These are phyloP conservation scores for Lasius platythorax DNA, from an alignment of 2,888 invertebrate genomes.

Conservation along the genomic window DNA sequence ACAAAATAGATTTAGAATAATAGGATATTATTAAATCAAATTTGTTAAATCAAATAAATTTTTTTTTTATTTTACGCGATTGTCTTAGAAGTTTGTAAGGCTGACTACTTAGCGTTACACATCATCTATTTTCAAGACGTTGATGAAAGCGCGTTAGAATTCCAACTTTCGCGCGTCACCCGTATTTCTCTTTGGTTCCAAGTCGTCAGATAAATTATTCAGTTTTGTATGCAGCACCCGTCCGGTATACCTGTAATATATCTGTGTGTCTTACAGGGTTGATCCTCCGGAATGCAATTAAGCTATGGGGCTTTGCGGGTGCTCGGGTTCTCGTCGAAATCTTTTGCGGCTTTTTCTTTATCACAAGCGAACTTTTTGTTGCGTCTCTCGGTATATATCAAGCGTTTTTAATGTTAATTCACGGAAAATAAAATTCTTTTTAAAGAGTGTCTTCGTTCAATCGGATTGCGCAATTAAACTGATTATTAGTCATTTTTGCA, in stretches of 20 bases:
- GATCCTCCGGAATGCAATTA: constrained; percentile 81
- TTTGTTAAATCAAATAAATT: background rate
- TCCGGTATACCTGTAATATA: constrained; percentile 21
- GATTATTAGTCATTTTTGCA: background rate
- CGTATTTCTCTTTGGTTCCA: constrained; percentile 29
- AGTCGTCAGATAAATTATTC: constrained; percentile 69
- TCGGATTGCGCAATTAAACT: background rate
- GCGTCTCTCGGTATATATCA: background rate
- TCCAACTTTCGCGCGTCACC: constrained; percentile 15
- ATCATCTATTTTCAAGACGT: background rate
- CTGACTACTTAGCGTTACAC: background rate
- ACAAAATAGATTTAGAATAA: background rate
- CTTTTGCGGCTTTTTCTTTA: constrained; percentile 11
- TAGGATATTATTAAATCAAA: background rate
- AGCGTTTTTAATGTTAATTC: background rate
- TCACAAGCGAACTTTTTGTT: constrained; percentile 7
- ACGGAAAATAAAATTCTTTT: background rate
- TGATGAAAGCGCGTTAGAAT: constrained; percentile 19
- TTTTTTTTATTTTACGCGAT: background rate
- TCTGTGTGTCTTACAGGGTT: constrained; percentile 34
- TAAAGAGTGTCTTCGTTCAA: background rate
- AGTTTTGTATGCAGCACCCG: constrained; percentile 68
- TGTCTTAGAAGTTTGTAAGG: background rate
- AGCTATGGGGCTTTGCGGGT: constrained; percentile 51
- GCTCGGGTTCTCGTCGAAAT: background rate